Evolutionary conservation across 2,888 invertebrate genomes (phyloP).

Genomic region (Dioctria linearis): DNA sequence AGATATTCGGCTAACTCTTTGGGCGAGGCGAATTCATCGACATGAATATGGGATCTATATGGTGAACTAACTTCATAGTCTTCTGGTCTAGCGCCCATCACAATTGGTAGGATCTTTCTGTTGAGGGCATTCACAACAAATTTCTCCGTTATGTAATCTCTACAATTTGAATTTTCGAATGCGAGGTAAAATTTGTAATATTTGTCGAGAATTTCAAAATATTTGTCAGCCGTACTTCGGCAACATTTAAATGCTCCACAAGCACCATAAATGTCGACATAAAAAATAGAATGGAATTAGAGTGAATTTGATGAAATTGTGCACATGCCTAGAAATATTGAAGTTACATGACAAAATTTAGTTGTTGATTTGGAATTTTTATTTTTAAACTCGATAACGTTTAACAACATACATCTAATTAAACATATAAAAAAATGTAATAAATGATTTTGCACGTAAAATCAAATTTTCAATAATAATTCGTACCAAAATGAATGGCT

Average conservation of each 20-base stretch:
- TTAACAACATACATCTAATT: too few species aligned
- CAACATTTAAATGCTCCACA: constrained; percentile 91
- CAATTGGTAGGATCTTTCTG: constrained; percentile 91
- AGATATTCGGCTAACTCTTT: constrained; percentile 90
- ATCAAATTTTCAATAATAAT: background rate
- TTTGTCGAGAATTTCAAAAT: constrained; percentile 90
- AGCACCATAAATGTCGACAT: constrained; percentile 91
- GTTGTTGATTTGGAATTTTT: too few species aligned
- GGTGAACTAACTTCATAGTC: constrained; percentile 93
- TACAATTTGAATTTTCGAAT: constrained; percentile 97
- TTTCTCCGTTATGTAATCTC: constrained; percentile 97
- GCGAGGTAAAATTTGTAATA: constrained; percentile 98
- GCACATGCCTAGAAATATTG: too few species aligned
- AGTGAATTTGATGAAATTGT: too few species aligned
- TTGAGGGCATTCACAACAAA: constrained; percentile 95
- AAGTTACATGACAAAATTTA: too few species aligned
- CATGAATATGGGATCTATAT: constrained; percentile 93
- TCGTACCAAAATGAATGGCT: background rate
- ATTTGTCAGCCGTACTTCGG: constrained; percentile 83
- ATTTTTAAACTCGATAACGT: too few species aligned
- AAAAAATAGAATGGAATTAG: background rate
- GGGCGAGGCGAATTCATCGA: constrained; percentile 93
- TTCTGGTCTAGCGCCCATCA: constrained; percentile 94
- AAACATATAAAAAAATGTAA: too few species aligned
- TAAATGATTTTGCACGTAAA: too few species aligned